These are phyloP conservation scores for Schizopygopsis pylzovi DNA, from an alignment of 2,797 vertebrate genomes.

Conservation along the genomic window DNA sequence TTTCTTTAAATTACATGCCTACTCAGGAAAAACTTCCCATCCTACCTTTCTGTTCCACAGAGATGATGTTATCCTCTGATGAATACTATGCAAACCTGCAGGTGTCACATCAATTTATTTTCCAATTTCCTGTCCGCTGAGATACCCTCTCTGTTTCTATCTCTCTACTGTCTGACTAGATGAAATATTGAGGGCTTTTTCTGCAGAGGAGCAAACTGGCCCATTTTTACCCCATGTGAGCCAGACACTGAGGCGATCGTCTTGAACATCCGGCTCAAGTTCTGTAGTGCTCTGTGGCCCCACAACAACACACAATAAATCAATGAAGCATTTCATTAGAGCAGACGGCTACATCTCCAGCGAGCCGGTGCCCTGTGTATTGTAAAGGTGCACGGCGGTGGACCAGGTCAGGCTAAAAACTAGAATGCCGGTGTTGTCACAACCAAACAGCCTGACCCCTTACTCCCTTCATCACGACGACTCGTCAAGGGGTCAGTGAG, in stretches of 20 bases:
- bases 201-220: constrained; percentile 7
- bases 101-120: constrained; percentile 80
- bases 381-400: constrained; percentile 5
- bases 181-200: constrained; percentile 58
- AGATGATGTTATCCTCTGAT: constrained; percentile 33
- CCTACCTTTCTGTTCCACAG: not conserved
- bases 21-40: not conserved
- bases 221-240: constrained; percentile 19
- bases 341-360: constrained; percentile 24
- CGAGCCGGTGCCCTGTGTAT: constrained; percentile 8
- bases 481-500: constrained; percentile 59
- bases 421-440: constrained; percentile 40
- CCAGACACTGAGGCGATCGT: constrained; percentile 28
- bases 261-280: constrained; percentile 23
- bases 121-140: constrained; percentile 72
- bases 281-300: constrained; percentile 19
- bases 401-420: constrained; percentile 34
- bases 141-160: constrained; percentile 20
- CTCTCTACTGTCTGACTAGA: constrained; percentile 33
- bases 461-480: constrained; percentile 44
- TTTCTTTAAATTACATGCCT: not conserved
- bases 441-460: constrained; percentile 49
- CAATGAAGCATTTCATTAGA: constrained; percentile 53
- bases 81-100: constrained; percentile 73
- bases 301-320: constrained; percentile 43